phyloP scores from a whole-genome alignment of 2,888 invertebrate species.

The Tridacna gigas region DNA sequence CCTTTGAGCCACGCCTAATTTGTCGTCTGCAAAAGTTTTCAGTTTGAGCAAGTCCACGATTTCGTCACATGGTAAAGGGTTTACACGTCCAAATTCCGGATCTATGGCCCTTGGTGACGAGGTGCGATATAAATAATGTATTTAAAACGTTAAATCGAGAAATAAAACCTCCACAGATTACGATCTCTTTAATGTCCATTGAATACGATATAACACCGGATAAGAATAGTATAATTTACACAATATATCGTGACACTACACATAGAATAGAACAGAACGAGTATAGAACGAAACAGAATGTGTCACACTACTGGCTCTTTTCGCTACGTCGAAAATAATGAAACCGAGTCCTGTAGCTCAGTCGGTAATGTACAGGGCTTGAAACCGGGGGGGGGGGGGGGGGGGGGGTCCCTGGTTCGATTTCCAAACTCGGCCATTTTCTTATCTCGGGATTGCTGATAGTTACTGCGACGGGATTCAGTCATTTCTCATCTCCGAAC shows the following conservation, averaged over 20 bases:
- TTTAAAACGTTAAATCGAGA: constrained; percentile 13
- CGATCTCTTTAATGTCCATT: constrained; percentile 2
- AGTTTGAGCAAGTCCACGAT: background rate
- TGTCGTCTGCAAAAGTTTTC: background rate
- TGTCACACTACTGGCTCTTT: no score
- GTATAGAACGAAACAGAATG: no score
- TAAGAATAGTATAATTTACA: background rate
- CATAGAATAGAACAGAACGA: background rate
- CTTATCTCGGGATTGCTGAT: no score
- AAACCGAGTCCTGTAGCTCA: no score
- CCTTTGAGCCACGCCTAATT: background rate
- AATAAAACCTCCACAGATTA: constrained; percentile 9
- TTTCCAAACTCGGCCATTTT: no score
- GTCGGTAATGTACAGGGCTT: no score
- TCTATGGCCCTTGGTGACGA: constrained; percentile 3
- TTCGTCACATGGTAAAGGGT: background rate
- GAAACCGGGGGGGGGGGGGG: no score
- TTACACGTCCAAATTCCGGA: background rate
- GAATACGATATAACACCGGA: background rate
- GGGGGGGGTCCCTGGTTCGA: no score
- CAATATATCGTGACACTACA: background rate
- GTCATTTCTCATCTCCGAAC: no score
- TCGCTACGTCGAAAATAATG: no score
- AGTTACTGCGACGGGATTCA: no score
- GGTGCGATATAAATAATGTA: constrained; percentile 19